phyloP scores from a whole-genome alignment of 2,888 invertebrate genomes.

The Rotaria macrura region DNA sequence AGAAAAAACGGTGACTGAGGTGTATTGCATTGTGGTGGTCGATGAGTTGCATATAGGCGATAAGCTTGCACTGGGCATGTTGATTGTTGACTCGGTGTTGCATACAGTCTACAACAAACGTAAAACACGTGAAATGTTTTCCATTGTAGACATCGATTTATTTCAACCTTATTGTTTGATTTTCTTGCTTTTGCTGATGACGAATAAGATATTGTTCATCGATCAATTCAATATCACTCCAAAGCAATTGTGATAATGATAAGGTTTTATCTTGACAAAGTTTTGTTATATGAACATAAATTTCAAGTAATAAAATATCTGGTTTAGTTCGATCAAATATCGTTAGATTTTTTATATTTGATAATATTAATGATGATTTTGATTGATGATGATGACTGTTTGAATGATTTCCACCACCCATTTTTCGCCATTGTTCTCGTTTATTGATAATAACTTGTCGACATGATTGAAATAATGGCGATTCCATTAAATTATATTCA shows the following conservation, averaged over 20 bases:
- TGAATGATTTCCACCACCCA: neutral
- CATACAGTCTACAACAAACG: neutral
- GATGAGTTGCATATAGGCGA: neutral
- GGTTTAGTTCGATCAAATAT: neutral
- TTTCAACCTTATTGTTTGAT: neutral
- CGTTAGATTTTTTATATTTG: neutral
- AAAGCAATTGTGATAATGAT: neutral
- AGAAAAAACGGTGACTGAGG: constrained; percentile 2
- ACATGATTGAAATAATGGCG: neutral
- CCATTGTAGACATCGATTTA: neutral
- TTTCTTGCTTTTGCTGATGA: neutral
- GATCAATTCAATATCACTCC: neutral
- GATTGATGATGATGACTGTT: neutral
- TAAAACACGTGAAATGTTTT: too few relatives aligned
- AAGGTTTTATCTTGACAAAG: neutral
- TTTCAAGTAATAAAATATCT: neutral
- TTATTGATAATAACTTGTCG: neutral
- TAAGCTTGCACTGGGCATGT: constrained; percentile 10
- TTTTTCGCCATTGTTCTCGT: constrained; percentile 4
- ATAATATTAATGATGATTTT: neutral
- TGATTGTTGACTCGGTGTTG: neutral
- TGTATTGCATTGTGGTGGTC: constrained; percentile 8
- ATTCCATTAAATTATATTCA: constrained; percentile 18
- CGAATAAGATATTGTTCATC: constrained; percentile 1
- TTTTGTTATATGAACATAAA: neutral